These are phyloP conservation scores for Octodon degus DNA, from an alignment of 2,113 vertebrate genomes.

Conservation along the genomic window DNA sequence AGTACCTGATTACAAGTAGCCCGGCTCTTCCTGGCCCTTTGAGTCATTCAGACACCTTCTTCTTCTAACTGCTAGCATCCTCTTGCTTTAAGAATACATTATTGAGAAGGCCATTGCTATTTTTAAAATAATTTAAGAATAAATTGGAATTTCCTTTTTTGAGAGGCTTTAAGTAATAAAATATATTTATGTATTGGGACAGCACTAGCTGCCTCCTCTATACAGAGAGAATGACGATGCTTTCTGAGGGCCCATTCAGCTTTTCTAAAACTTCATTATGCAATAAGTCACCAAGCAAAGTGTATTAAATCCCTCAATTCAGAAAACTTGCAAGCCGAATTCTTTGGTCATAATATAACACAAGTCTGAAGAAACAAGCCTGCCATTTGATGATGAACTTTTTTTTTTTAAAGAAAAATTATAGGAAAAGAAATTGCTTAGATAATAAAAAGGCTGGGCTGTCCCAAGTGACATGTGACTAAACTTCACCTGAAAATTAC, in stretches of 20 bases:
- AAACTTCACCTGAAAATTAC: background rate
- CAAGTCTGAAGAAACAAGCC: background rate
- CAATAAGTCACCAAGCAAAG: background rate
- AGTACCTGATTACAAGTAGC: slow-evolving; percentile 41
- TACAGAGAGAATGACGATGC: background rate
- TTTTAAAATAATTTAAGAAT: slow-evolving; percentile 55
- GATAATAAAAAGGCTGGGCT: background rate
- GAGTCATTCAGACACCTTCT: background rate
- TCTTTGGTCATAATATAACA: background rate
- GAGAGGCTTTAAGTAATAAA: background rate
- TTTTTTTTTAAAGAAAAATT: background rate
- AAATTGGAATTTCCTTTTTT: slow-evolving; percentile 37
- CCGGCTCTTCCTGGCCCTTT: background rate
- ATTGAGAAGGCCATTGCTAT: slow-evolving; percentile 16
- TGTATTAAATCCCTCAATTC: background rate
- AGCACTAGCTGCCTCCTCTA: background rate
- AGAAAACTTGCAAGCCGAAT: background rate
- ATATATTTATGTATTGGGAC: background rate
- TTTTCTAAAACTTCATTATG: slow-evolving; percentile 1
- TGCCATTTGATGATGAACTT: background rate
- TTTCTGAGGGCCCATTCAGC: background rate
- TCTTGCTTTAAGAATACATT: slow-evolving; percentile 29
- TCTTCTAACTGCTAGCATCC: background rate
- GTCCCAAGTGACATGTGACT: background rate
- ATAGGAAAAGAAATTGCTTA: slow-evolving; percentile 3